Evolutionary conservation across 2,113 vertebrate species (phyloP).

Genomic region (Okapia johnstoni): DNA sequence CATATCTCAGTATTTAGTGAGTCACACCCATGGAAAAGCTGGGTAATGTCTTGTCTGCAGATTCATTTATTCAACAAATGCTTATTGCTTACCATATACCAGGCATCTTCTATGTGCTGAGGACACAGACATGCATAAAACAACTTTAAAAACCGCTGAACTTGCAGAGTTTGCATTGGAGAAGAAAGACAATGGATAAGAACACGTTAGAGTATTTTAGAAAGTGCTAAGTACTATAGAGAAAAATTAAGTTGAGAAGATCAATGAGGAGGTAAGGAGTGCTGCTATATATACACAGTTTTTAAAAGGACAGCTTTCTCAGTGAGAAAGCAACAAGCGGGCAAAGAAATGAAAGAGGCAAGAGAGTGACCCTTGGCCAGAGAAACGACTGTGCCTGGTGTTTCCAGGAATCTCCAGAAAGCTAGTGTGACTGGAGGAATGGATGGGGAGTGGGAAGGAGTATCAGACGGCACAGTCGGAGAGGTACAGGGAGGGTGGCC

Average conservation of each 20-base stretch:
- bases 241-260: neutral
- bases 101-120: neutral
- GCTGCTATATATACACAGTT: neutral
- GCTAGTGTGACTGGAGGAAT: neutral
- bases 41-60: neutral
- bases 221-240: neutral
- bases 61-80: neutral
- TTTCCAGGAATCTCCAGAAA: neutral
- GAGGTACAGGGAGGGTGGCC: neutral
- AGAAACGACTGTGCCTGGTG: neutral
- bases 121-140: neutral
- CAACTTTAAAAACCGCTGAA: neutral
- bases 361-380: neutral
- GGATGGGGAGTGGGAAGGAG: accelerated
- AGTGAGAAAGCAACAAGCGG: neutral
- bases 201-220: neutral
- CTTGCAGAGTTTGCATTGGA: neutral
- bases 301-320: neutral
- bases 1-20: neutral
- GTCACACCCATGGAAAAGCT: neutral
- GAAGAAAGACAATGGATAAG: neutral
- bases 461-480: neutral
- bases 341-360: neutral
- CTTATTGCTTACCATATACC: neutral
- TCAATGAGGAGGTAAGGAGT: neutral